Evolutionary conservation across 2,113 vertebrate species (phyloP), one percentile per base, ranked within the genome.

Genomic region (Psammodynastes pulverulentus): DNA sequence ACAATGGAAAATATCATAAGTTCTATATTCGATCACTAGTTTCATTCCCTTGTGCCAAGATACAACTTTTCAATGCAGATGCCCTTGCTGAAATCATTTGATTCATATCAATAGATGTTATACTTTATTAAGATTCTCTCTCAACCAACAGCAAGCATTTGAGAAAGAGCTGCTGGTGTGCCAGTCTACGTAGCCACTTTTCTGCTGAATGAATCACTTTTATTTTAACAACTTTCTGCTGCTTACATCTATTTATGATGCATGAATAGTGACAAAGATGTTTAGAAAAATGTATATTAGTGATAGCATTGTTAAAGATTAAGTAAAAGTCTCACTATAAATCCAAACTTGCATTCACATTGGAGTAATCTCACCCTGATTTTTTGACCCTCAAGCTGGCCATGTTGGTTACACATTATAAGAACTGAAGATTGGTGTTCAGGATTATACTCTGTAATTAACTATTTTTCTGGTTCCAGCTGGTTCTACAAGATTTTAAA

Each of bases 1-100:
- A 95, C 58, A 93, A 94, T 88, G 67, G 21, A 95, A 86, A 93
- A 9, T 86, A 84, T 17, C 26, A 49, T 95, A 93, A 53, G 29
- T 91, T 43, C 7, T 43, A 79, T 79, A 79, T 43, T 79, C 92
- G 54, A 23, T 96, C 7, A 19, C 21, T 21, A 43, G 95, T 93
- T 91, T 93, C 49, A 95, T 53, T 39, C 34, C 9, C 46, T 46
- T 86, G 34, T 79, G 85, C 84, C 84, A 49, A 39, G n/a, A 79
- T 86, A 48, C 84, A 46, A 24, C 45, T 86, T 46, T 46, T 46
- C 43, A 86, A 29, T 39, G 67, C 6, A 29, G 85, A 86, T 29
- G 24, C 46, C 46, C 46, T 46, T 86, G 85, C 43, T 86, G 13
- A 86, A 29, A 86, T 86, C 10, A 48, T 49, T 86, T 86, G 21